Evolutionary conservation across 2,113 vertebrate species (phyloP).

Genomic region (Helogale parvula): DNA sequence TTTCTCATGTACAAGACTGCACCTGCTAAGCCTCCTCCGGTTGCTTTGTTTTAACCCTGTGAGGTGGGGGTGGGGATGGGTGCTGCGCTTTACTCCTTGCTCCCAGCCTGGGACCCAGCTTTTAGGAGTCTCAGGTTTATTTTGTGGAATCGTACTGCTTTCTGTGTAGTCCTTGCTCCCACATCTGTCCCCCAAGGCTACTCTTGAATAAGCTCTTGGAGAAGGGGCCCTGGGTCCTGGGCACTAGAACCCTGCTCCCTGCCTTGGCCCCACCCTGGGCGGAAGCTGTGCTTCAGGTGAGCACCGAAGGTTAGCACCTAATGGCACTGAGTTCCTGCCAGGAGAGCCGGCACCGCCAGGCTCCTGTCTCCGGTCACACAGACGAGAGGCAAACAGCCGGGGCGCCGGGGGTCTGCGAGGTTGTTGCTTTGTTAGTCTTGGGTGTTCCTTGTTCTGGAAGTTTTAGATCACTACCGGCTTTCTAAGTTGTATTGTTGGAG

Average conservation of each 20-base stretch:
- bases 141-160: not conserved
- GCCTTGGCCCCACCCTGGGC: not conserved
- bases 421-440: not conserved
- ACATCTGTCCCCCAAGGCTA: not conserved
- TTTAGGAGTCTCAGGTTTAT: not conserved
- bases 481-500: not conserved
- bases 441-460: not conserved
- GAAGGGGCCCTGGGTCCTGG: not conserved
- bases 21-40: conserved; percentile 48
- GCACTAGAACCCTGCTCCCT: not conserved
- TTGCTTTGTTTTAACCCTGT: conserved; percentile 32
- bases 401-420: fast-evolving
- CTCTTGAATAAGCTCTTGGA: not conserved
- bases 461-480: not conserved
- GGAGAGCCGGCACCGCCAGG: not conserved
- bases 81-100: not conserved
- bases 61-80: fast-evolving
- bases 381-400: not conserved
- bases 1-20: conserved; percentile 71
- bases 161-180: not conserved
- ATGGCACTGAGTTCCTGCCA: not conserved
- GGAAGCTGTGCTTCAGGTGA: not conserved
- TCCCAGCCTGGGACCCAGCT: not conserved
- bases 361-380: not conserved
- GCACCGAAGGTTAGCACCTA: too few species aligned